These are phyloP conservation scores for Cecidostiba fungosa DNA, from an alignment of 2,888 invertebrate species.

Conservation along the genomic window DNA sequence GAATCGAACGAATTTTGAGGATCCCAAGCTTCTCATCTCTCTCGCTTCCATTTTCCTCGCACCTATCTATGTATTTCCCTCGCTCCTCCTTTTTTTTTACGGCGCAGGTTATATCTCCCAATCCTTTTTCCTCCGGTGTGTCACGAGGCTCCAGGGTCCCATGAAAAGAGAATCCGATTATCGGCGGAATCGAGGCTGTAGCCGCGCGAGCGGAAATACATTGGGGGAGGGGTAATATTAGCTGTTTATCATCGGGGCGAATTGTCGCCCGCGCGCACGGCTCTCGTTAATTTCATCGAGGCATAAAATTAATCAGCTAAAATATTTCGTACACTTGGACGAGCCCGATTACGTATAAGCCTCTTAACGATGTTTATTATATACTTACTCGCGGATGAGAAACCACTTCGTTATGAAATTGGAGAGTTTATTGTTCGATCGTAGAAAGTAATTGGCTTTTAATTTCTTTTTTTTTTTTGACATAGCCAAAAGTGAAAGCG, in stretches of 20 bases:
- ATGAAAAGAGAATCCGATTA: slow-evolving; percentile 72
- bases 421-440: slow-evolving; percentile 1
- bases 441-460: neutral
- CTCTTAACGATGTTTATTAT: slow-evolving; percentile 40
- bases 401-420: neutral
- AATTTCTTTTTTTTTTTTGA: neutral
- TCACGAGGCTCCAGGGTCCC: slow-evolving; percentile 60
- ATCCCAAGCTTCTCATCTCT: slow-evolving; percentile 25
- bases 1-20: slow-evolving; percentile 59
- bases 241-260: slow-evolving; percentile 67
- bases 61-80: slow-evolving; percentile 53
- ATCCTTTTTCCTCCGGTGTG: slow-evolving; percentile 61
- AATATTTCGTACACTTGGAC: slow-evolving; percentile 24
- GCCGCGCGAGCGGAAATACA: slow-evolving; percentile 68
- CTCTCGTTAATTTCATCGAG: slow-evolving; percentile 51
- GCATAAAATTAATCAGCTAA: slow-evolving; percentile 52
- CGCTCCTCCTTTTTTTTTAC: slow-evolving; percentile 4
- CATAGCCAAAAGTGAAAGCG: neutral
- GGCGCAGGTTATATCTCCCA: slow-evolving; percentile 41
- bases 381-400: neutral
- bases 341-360: slow-evolving; percentile 26
- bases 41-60: slow-evolving; percentile 54
- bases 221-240: slow-evolving; percentile 66
- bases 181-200: slow-evolving; percentile 66
- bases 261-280: neutral